Conservation (phyloP, 1,140 invertebrate species). For the Drosophila willistoni region DNA sequence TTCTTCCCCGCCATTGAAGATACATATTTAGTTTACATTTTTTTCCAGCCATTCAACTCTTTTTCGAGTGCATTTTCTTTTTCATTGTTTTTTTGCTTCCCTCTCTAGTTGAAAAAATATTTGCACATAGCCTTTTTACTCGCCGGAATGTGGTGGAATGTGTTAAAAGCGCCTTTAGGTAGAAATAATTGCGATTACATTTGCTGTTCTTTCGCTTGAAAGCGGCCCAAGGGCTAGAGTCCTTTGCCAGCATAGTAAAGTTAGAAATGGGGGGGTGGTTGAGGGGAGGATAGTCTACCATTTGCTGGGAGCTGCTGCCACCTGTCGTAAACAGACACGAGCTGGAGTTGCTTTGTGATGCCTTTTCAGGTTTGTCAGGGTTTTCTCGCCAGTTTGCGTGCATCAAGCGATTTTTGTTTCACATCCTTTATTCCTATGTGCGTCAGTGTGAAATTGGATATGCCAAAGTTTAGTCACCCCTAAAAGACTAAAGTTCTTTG, state of each 20-base stretch:
- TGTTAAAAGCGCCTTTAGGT: constrained; percentile 19
- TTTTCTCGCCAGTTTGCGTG: background rate
- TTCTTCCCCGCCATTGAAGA: background rate
- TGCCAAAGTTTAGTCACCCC: constrained; percentile 15
- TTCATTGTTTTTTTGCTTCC: background rate
- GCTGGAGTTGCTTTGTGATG: constrained; percentile 13
- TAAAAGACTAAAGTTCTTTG: background rate
- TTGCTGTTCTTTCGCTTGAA: constrained; percentile 14
- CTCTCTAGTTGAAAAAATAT: constrained; percentile 6
- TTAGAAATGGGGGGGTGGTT: background rate
- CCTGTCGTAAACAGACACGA: constrained; percentile 4
- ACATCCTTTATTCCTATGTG: background rate
- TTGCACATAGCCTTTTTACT: constrained; percentile 11
- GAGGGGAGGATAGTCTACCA: background rate
- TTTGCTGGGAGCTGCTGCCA: background rate
- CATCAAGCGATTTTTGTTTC: background rate
- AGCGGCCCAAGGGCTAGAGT: background rate
- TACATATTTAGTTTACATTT: background rate
- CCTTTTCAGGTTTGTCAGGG: constrained; percentile 8
- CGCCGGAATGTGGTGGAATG: background rate
- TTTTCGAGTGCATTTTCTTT: background rate
- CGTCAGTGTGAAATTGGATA: constrained; percentile 7
- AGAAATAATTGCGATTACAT: constrained; percentile 21
- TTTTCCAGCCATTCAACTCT: constrained; percentile 8
- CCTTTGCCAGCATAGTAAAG: background rate